Conservation (phyloP, 2,113 vertebrate genomes). For the Rhinichthys klamathensis region DNA sequence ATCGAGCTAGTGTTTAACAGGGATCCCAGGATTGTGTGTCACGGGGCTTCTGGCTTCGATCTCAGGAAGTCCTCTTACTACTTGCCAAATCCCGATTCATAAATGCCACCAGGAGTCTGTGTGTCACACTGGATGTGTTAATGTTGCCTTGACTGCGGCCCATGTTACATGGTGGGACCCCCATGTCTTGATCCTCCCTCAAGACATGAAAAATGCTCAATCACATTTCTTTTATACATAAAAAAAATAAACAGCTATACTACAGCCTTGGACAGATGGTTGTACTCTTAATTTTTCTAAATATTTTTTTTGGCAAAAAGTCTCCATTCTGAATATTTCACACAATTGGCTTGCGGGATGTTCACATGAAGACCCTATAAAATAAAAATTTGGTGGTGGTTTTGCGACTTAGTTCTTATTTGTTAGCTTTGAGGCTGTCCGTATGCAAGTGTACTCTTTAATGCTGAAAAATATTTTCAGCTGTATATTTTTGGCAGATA, state of each 20-base stretch:
- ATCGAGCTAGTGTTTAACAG: slow-evolving; percentile 59
- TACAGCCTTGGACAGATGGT: slow-evolving; percentile 39
- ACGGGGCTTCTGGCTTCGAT: slow-evolving; percentile 48
- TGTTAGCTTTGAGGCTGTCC: background rate
- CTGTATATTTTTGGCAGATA: background rate
- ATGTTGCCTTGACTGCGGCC: background rate
- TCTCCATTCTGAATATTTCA: background rate
- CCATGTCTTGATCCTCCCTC: background rate
- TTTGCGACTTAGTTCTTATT: background rate
- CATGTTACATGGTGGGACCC: background rate
- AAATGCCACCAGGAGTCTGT: slow-evolving; percentile 44
- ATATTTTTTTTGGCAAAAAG: background rate
- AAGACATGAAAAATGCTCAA: slow-evolving; percentile 10
- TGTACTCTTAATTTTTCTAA: slow-evolving; percentile 10
- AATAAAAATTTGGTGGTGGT: background rate
- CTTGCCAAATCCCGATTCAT: slow-evolving; percentile 24
- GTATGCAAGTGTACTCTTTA: background rate
- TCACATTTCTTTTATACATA: slow-evolving; percentile 1
- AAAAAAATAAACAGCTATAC: slow-evolving; percentile 9
- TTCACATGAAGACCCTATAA: background rate
- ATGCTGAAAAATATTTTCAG: background rate
- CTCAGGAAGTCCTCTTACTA: slow-evolving; percentile 40
- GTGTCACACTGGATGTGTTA: background rate
- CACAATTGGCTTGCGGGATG: background rate
- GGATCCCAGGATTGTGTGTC: slow-evolving; percentile 49